A percentile compares a stretch with the other conserved stretches of the same genome.
phyloP scores from a whole-genome alignment of 2,888 invertebrate species.

The Folsomia candida region DNA sequence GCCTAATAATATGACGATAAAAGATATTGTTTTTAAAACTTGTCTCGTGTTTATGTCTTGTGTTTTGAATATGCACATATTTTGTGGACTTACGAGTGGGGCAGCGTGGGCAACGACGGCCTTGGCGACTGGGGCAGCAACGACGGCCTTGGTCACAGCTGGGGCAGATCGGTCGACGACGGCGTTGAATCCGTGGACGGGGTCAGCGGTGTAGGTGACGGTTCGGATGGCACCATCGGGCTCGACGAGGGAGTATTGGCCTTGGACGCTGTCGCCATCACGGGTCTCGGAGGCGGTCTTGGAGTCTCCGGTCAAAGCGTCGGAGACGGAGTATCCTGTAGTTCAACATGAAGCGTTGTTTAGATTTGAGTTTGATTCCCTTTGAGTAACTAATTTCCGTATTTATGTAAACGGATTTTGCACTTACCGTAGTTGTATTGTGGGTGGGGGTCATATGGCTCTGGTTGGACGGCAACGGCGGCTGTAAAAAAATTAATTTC shows the following conservation, averaged over 20 bases:
- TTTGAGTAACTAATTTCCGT: too few relatives aligned
- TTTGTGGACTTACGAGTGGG: constrained; percentile 43
- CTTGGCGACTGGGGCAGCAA: neutral
- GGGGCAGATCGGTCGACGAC: constrained; percentile 16
- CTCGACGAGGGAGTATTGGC: constrained; percentile 39
- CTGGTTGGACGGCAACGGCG: constrained; percentile 19
- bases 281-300: constrained; percentile 25
- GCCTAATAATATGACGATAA: too few relatives aligned
- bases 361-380: too few relatives aligned
- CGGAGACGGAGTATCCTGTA: constrained; percentile 31
- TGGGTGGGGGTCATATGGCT: constrained; percentile 28
- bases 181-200: constrained; percentile 25
- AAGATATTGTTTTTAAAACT: too few relatives aligned
- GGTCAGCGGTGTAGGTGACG: constrained; percentile 25
- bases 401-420: too few relatives aligned
- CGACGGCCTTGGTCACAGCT: neutral
- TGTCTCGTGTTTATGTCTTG: too few relatives aligned
- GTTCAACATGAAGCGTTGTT: too few relatives aligned
- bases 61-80: too few relatives aligned
- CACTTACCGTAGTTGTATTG: constrained; percentile 33
- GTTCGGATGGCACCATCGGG: constrained; percentile 38
- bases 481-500: neutral
- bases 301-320: constrained; percentile 28
- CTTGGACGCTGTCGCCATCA: constrained; percentile 36
- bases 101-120: constrained; percentile 24